These are phyloP conservation scores for Centropristis striata DNA, from an alignment of 2,113 vertebrate species.

Conservation along the genomic window DNA sequence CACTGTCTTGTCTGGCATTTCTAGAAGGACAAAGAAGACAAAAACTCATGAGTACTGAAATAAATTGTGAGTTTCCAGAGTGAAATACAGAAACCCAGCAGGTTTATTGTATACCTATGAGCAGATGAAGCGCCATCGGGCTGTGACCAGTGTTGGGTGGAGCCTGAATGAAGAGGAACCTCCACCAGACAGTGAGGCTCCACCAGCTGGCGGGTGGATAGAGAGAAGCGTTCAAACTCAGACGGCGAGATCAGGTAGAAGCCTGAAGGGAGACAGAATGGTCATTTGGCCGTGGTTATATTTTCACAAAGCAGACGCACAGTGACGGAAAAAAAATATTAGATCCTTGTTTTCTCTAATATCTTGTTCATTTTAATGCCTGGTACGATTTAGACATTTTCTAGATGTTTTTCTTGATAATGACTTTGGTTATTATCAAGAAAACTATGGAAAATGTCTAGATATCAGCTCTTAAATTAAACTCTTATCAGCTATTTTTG, in stretches of 20 bases:
- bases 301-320: too few species aligned
- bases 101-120: slow-evolving; percentile 79
- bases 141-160: slow-evolving; percentile 59
- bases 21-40: slow-evolving; percentile 63
- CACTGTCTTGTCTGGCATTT: slow-evolving; percentile 49
- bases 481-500: too few species aligned
- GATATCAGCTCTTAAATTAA: too few species aligned
- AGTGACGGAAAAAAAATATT: too few species aligned
- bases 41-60: not conserved
- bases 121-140: slow-evolving; percentile 75
- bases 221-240: slow-evolving; percentile 97
- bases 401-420: too few species aligned
- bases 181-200: slow-evolving; percentile 92
- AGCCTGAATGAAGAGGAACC: slow-evolving; percentile 67
- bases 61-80: not conserved
- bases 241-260: slow-evolving; percentile 98
- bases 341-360: too few species aligned
- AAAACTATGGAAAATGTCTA: too few species aligned
- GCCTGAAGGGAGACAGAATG: slow-evolving; percentile 79
- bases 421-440: too few species aligned
- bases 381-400: too few species aligned
- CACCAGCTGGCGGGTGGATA: slow-evolving; percentile 93
- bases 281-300: not conserved
- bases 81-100: not conserved
- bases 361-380: too few species aligned